Base-by-base conservation (phyloP, 2,888 invertebrate genomes). In the Caenorhabditis panamensis region DNA sequence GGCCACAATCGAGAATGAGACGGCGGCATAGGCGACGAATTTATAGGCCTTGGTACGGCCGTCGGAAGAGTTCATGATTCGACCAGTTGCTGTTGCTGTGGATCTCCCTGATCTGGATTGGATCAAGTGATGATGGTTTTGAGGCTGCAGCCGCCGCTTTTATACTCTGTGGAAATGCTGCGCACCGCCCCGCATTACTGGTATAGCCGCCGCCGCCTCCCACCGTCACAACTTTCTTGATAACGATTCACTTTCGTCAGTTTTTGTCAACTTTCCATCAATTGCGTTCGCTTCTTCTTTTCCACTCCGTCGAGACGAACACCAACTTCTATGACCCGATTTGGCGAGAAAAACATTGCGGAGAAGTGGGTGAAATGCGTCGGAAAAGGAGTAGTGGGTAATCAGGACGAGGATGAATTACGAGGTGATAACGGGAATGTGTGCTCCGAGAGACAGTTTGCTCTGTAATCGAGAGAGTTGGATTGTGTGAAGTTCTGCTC, bases 11-110 rank as follows among this genome's bases (percentile, higher is more conserved):
- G 85, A 84, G 82, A 88, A 87, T 16, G 85, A 84, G 24, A 87
- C 86, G 11, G 87, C 85, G 53, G 87, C 82, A 78, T 88, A 88
- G 71, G 88, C 86, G 28, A 88, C 87, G 64, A 88, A 87, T 80
- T 85, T 86, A 79, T 88, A 88, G 69, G 88, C 88, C 79, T 87
- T 86, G 67, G 83, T 81, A 22, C 86, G 81, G 67, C 84, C 86
- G 66, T 88, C 87, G 37, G 81, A 84, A 63, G 71, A 71, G 71
- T 71, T 62, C 71, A 71, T 71, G 64, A 64, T 73, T 62, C 71
- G 56, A 62, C 69, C 41, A 53, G 69, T 62, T 71, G 59, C 54
- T 41, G 51, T 58, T 44, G 51, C 54, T 26, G 26, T 62, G 62
- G 68, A 67, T 76, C 72, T 73, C 66, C 64, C 73, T 73, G 73